Base-by-base conservation (phyloP, 1,140 invertebrate genomes). In the Bombus cullumanus region DNA sequence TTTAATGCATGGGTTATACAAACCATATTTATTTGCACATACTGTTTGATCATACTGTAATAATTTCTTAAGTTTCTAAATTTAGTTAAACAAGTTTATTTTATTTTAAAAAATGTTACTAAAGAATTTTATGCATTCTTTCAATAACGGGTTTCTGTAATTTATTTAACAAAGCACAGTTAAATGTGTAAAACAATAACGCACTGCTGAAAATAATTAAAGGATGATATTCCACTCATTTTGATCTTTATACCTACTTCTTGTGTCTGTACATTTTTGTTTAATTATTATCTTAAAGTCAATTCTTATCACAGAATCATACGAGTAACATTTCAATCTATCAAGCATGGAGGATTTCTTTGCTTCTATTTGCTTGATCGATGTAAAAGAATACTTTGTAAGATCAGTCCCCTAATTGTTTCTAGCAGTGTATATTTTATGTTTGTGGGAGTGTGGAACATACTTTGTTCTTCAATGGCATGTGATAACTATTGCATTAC, bases 1-100 rank as follows among this genome's bases (percentile, higher is more conserved):
- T 39, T 80, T 66, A 73, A 80, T 85, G 76, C 68, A 81, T 85
- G 83, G 18, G 62, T 41, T 53, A 68, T 34, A 73, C 6, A 57
- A 31, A 77, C 15, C 1, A 34, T 59, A 59, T 73, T 73, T 81
- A 34, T 41, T 78, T 78, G 64, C 64, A 68, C 59, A 68, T 71
- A 68, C 15, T 47, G 34, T 72, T 84, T 22, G 9, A 80, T 80
- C n/a, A 22, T 68, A 68, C 69, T 59, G 71, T 69, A n/a, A 71
- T 47, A 62, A 47, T 62, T 72, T 85, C n/a, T 72, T 78, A 62
- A 25, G 57, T 79, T 28, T 80, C 47, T 6, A 53, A 59, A 69
- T 78, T 77, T 28, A 41, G 31, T 78, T 69, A 34, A 66, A 66
- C 15, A 41, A 41, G 15, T 47, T n/a, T 31, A 28, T 47, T 82